Percentiles rank a stretch among this genome's conserved stretches.
These are phyloP conservation scores for Slavum lentiscoides DNA, from an alignment of 2,888 invertebrate genomes.

Conservation along the genomic window DNA sequence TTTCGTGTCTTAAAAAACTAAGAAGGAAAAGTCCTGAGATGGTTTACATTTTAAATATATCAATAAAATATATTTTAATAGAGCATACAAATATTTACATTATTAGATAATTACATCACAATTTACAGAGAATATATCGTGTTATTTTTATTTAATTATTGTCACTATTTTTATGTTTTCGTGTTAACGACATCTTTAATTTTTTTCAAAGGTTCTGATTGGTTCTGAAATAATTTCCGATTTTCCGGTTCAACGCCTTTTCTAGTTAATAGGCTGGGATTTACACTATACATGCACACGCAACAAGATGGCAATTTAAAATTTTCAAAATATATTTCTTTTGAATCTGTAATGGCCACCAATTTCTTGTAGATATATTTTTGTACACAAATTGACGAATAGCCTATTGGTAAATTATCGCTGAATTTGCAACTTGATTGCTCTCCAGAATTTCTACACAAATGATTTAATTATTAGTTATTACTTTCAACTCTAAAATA, in stretches of 20 bases:
- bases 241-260: not conserved
- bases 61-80: slow-evolving; percentile 6
- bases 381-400: slow-evolving; percentile 65
- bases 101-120: not conserved
- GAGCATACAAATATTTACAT: slow-evolving; percentile 15
- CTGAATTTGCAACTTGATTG: slow-evolving; percentile 62
- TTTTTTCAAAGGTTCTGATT: slow-evolving; percentile 2
- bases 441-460: slow-evolving; percentile 54
- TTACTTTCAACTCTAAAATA: not conserved
- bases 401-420: slow-evolving; percentile 62
- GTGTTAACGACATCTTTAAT: not conserved
- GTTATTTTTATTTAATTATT: not conserved
- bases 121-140: too few species aligned
- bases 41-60: not conserved
- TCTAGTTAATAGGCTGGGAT: slow-evolving; percentile 2
- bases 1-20: not conserved
- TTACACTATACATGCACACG: slow-evolving; percentile 63
- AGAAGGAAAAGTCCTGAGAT: not conserved
- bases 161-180: not conserved
- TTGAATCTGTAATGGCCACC: slow-evolving; percentile 63
- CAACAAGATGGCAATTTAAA: slow-evolving; percentile 77
- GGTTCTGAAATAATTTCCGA: not conserved
- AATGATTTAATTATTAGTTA: not conserved
- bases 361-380: slow-evolving; percentile 65
- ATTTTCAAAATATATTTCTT: slow-evolving; percentile 60